phyloP scores from a whole-genome alignment of 1,140 invertebrate genomes.

The Drosophila malerkotliana region DNA sequence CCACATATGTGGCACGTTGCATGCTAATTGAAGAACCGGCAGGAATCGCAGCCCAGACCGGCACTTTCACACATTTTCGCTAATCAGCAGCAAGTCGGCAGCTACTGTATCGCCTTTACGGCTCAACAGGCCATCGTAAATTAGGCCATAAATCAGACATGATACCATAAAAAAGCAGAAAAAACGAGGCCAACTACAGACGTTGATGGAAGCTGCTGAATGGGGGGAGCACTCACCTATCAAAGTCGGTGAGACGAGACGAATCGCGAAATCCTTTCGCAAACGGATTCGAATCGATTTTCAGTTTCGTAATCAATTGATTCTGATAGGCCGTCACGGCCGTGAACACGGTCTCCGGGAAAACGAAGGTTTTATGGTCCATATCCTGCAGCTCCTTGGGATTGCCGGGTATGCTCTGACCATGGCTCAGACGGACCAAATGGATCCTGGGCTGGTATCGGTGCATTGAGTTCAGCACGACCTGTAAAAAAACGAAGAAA shows the following conservation, averaged over 20 bases:
- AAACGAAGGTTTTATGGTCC: conserved; percentile 96
- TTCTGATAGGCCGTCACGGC: conserved; percentile 99
- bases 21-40: conserved; percentile 47
- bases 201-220: background rate
- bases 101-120: conserved; percentile 65
- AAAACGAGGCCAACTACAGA: conserved; percentile 46
- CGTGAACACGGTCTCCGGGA: conserved; percentile 98
- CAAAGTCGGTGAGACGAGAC: conserved; percentile 96
- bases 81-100: conserved; percentile 62
- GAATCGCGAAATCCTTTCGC: conserved; percentile 98
- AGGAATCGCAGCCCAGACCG: conserved; percentile 7
- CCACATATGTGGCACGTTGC: conserved; percentile 34
- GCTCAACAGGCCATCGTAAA: conserved; percentile 50
- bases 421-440: conserved; percentile 90
- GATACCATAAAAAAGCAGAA: conserved; percentile 46
- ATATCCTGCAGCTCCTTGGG: conserved; percentile 93
- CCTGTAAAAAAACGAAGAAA: conserved; percentile 86
- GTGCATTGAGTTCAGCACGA: conserved; percentile 99
- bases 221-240: conserved; percentile 85
- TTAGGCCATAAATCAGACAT: conserved; percentile 56
- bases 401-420: conserved; percentile 89
- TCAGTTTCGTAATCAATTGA: conserved; percentile 97
- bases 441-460: conserved; percentile 99
- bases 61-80: conserved; percentile 77
- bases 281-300: conserved; percentile 98